Evolutionary conservation across 2,888 invertebrate genomes (phyloP), one percentile per base, ranked within the genome.

Genomic region (Thymelicus sylvestris): DNA sequence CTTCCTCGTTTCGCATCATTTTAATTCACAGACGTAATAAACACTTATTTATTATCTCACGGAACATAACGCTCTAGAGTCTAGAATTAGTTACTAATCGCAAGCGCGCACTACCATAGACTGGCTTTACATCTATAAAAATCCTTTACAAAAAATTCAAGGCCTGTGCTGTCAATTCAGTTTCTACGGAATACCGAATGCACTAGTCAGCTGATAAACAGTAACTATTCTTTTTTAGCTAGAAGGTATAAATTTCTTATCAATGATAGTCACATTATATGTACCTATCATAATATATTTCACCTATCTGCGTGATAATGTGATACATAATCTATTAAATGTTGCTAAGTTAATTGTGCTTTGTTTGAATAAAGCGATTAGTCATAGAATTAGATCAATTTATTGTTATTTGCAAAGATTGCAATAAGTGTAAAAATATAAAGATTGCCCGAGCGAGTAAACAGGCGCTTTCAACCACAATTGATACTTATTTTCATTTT

Each of bases 1-100:
- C 44, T 31, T 68, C 62, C 44, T 55, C 15, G 55, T 62, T 62
- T 2, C 44, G 52, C 31, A 31, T 15, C 62, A 68, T 68, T 62
- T 47, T 67, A 7, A 15, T 48, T 19, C 66, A 66, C 55, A 39
- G 44, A 8, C 7, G 12, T 10, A 41, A 41, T 8, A 41, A 1
- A 52, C 55, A 12, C 19, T 55, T 3, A 24, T 55, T 55, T 24
- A 55, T 55, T 10, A 5, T 8, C 55, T 4, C 24, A 4, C 24
- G 12, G 12, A 55, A 55, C n/a, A 55, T 24, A 24, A 55, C 12
- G 15, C 50, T 12, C n/a, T 50, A 50, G 48, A n/a, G n/a, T n/a
- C n/a, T n/a, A n/a, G n/a, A n/a, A n/a, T n/a, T n/a, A 5, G 8
- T 10, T 12, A 15, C 50, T 59, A 39, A 59, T 3, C 59, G n/a